Percentiles rank a stretch among this genome's conserved stretches.
These are phyloP conservation scores for Heterohyrax brucei DNA, from an alignment of 2,797 vertebrate genomes.

Conservation along the genomic window DNA sequence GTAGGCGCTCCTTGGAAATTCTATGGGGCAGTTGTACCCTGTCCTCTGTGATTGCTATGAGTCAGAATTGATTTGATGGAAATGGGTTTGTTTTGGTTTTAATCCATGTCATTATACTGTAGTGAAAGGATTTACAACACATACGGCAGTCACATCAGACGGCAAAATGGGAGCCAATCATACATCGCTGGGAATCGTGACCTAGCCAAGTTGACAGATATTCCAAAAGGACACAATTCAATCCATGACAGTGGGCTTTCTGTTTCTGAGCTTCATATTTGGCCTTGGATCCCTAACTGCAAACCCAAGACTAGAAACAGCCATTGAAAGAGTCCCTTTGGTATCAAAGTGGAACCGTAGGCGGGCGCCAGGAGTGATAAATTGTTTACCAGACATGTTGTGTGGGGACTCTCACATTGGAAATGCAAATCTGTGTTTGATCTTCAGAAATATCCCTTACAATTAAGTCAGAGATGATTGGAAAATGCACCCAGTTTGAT, in stretches of 20 bases:
- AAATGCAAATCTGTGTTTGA: slow-evolving; percentile 67
- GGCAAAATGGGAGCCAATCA: no score
- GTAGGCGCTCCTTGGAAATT: no score
- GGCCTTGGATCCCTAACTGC: not conserved
- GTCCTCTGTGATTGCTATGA: no score
- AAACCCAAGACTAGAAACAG: not conserved
- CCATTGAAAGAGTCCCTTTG: not conserved
- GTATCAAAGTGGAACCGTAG: not conserved
- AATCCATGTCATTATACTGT: no score
- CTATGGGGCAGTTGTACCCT: no score
- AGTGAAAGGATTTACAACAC: no score
- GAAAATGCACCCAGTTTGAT: slow-evolving; percentile 62
- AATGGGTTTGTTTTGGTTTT: no score
- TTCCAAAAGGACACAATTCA: no score
- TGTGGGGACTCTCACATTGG: not conserved
- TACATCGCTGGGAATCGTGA: no score
- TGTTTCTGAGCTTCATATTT: not conserved
- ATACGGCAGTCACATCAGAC: no score
- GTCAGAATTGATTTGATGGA: no score
- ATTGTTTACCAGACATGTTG: not conserved
- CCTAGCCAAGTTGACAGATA: no score
- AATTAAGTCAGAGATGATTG: slow-evolving; percentile 70
- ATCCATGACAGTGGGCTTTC: not conserved
- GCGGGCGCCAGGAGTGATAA: not conserved
- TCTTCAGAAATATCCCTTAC: slow-evolving; percentile 66